Percentiles rank a stretch among this genome's conserved stretches.
Conservation (phyloP, 2,888 invertebrate genomes). For the Onthophagus sagittarius region DNA sequence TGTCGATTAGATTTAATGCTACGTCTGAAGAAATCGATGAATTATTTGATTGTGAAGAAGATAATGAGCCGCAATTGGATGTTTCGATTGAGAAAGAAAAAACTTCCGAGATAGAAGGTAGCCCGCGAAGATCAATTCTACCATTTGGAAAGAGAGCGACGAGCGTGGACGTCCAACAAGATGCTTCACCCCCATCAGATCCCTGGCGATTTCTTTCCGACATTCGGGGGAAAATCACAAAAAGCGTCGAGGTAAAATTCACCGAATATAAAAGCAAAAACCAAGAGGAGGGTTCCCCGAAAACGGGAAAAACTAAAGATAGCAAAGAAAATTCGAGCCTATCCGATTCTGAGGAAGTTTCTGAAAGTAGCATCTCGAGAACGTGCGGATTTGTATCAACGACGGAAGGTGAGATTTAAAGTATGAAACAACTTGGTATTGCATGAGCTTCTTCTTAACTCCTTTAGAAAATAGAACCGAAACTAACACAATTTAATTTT, state of each 20-base stretch:
- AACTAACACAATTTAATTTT: background rate
- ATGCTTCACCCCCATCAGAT: slow-evolving; percentile 56
- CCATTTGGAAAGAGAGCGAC: slow-evolving; percentile 61
- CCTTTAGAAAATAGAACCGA: background rate
- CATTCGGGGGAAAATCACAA: slow-evolving; percentile 69
- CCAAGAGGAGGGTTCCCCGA: slow-evolving; percentile 37
- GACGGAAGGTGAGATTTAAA: slow-evolving; percentile 40
- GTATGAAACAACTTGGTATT: background rate
- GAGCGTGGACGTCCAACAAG: slow-evolving; percentile 52
- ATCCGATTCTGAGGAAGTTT: slow-evolving; percentile 62
- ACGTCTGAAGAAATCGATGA: slow-evolving; percentile 73
- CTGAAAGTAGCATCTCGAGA: slow-evolving; percentile 47
- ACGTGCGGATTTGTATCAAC: slow-evolving; percentile 46
- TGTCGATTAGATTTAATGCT: slow-evolving; percentile 71
- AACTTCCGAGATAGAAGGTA: slow-evolving; percentile 40
- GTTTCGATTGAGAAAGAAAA: slow-evolving; percentile 9
- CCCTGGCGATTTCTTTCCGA: slow-evolving; percentile 71
- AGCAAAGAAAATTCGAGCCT: slow-evolving; percentile 59
- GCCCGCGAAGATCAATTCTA: slow-evolving; percentile 57
- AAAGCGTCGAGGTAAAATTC: slow-evolving; percentile 73
- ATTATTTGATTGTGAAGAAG: slow-evolving; percentile 60
- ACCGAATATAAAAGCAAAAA: slow-evolving; percentile 58
- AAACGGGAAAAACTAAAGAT: slow-evolving; percentile 45
- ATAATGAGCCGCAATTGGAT: slow-evolving; percentile 33
- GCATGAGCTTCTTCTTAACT: background rate